These are phyloP conservation scores for Saguinus midas DNA, from an alignment of 2,113 vertebrate species.

Conservation along the genomic window DNA sequence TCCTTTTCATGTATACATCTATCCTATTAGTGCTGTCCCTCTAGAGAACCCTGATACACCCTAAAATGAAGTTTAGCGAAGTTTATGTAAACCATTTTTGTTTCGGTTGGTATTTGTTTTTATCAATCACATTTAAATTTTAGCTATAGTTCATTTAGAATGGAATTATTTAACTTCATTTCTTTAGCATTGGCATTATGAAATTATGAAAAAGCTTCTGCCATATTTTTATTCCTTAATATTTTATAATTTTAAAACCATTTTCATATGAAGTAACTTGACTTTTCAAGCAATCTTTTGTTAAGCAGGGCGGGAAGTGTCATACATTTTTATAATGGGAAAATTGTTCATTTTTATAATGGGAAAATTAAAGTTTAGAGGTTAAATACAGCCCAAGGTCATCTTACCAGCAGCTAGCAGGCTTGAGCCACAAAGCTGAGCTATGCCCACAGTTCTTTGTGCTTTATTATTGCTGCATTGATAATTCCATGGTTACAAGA, in stretches of 20 bases:
- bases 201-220: neutral
- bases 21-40: too few relatives aligned
- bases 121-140: neutral
- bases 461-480: neutral
- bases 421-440: neutral
- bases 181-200: neutral
- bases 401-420: neutral
- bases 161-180: neutral
- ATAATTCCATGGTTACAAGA: neutral
- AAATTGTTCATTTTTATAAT: constrained; percentile 5
- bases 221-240: neutral
- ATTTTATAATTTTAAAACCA: constrained; percentile 5
- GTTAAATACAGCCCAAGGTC: neutral
- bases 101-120: neutral
- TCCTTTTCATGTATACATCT: too few relatives aligned
- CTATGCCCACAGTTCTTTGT: neutral
- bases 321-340: neutral
- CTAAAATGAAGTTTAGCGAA: neutral
- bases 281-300: neutral
- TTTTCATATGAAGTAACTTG: neutral
- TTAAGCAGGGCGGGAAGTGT: neutral
- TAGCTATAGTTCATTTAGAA: constrained; percentile 7
- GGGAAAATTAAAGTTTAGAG: neutral
- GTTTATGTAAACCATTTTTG: neutral
- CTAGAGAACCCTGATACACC: neutral